phyloP scores from a whole-genome alignment of 2,888 invertebrate species.

The Parnassius orleans region DNA sequence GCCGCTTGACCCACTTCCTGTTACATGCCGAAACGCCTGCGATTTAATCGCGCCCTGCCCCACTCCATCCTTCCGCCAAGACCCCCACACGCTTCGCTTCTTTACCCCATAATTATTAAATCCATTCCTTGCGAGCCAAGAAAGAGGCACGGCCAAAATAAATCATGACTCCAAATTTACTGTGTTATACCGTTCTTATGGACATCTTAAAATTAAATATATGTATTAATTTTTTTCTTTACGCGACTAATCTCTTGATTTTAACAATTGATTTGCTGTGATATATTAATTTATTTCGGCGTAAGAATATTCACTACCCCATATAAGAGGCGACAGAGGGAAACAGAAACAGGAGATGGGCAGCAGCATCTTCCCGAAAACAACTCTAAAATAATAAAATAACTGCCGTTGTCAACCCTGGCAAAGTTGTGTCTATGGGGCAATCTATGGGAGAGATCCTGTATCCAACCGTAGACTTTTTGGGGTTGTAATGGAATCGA shows the following conservation, averaged over 20 bases:
- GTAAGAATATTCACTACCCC: too few species aligned
- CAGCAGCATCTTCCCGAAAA: too few species aligned
- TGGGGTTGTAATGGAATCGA: too few species aligned
- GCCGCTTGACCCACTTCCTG: slow-evolving; percentile 79
- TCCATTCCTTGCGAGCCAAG: slow-evolving; percentile 64
- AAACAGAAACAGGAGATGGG: too few species aligned
- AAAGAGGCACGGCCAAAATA: slow-evolving; percentile 55
- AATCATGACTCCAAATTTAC: slow-evolving; percentile 36
- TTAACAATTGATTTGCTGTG: neutral
- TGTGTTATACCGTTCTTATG: slow-evolving; percentile 29
- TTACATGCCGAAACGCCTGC: slow-evolving; percentile 77
- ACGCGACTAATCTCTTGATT: slow-evolving; percentile 13
- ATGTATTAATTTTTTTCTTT: neutral
- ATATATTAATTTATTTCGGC: too few species aligned
- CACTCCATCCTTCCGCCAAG: slow-evolving; percentile 67
- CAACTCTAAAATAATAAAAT: too few species aligned
- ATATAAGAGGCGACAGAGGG: too few species aligned
- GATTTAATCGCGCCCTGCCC: slow-evolving; percentile 75
- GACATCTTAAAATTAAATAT: slow-evolving; percentile 27
- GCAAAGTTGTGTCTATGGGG: neutral
- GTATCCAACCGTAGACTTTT: too few species aligned
- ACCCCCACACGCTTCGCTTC: slow-evolving; percentile 69
- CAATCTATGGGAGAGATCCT: neutral
- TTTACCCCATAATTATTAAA: slow-evolving; percentile 75
- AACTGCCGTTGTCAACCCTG: too few species aligned